Conservation (phyloP, 1,140 invertebrate genomes). For the Ephestia elutella region DNA sequence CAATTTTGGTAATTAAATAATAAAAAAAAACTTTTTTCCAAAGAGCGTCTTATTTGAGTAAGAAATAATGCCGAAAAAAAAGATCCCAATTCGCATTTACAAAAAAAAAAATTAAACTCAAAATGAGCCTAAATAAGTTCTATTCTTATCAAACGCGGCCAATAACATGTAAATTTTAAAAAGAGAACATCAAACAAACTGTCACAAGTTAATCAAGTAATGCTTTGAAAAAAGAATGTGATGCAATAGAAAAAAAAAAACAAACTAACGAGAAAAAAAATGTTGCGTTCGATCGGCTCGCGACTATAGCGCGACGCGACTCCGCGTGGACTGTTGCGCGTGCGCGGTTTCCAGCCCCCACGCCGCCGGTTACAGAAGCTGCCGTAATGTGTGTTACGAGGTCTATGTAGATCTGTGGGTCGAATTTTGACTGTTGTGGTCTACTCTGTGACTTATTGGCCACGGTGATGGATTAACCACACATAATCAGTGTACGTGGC, state of each 20-base stretch:
- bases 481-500: not conserved
- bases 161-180: slow-evolving; percentile 1
- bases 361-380: slow-evolving; percentile 41
- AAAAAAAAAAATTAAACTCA: not conserved
- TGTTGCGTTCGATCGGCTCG: slow-evolving; percentile 26
- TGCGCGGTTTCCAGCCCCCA: slow-evolving; percentile 32
- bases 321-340: slow-evolving; percentile 51
- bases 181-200: not conserved
- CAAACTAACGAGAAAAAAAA: slow-evolving; percentile 6
- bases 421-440: slow-evolving; percentile 18
- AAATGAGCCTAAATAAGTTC: not conserved
- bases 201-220: not conserved
- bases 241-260: slow-evolving; percentile 9
- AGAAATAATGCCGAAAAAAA: not conserved
- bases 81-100: not conserved
- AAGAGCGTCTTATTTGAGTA: no score
- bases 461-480: not conserved
- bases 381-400: slow-evolving; percentile 57
- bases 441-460: not conserved
- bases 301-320: slow-evolving; percentile 50
- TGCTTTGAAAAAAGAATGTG: slow-evolving; percentile 5
- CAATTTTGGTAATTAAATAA: not conserved
- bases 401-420: slow-evolving; percentile 55
- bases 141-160: not conserved
- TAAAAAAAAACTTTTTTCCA: no score